Evolutionary conservation across 2,113 vertebrate species (phyloP).

Genomic region (Sphyrna mokarran): DNA sequence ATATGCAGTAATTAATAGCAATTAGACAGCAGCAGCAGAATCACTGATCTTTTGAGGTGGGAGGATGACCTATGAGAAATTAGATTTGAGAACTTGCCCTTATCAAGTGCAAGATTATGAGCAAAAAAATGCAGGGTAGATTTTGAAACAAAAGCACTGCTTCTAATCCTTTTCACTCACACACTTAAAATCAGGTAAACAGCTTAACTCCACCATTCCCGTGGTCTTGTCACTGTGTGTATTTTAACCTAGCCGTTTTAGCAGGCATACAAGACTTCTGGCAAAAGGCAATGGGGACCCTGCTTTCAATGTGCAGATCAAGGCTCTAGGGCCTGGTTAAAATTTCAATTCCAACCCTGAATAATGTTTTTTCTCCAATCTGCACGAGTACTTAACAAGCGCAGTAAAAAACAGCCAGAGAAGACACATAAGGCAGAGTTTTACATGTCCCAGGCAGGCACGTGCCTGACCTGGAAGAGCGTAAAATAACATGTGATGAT

Average conservation of each 20-base stretch:
- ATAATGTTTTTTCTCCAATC: not conserved
- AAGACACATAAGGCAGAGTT: not conserved
- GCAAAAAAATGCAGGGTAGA: not conserved
- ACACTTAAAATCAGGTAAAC: not conserved
- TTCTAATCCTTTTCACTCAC: not conserved
- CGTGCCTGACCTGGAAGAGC: too few species aligned
- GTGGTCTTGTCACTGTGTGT: not conserved
- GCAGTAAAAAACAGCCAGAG: not conserved
- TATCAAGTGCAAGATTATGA: not conserved
- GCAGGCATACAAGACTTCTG: not conserved
- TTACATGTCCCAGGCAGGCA: too few species aligned
- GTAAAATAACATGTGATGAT: too few species aligned
- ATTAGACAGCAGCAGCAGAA: not conserved
- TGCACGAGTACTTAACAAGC: not conserved
- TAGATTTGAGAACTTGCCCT: not conserved
- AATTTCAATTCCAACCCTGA: not conserved
- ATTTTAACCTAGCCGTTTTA: not conserved
- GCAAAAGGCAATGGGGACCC: not conserved
- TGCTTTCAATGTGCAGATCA: not conserved
- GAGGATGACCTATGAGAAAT: not conserved
- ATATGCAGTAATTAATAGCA: slow-evolving; percentile 13
- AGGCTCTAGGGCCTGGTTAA: not conserved
- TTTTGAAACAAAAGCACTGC: not conserved
- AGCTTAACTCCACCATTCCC: not conserved
- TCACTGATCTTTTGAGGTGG: not conserved